phyloP scores from a whole-genome alignment of 2,888 invertebrate genomes.

The Pollenia labialis region DNA sequence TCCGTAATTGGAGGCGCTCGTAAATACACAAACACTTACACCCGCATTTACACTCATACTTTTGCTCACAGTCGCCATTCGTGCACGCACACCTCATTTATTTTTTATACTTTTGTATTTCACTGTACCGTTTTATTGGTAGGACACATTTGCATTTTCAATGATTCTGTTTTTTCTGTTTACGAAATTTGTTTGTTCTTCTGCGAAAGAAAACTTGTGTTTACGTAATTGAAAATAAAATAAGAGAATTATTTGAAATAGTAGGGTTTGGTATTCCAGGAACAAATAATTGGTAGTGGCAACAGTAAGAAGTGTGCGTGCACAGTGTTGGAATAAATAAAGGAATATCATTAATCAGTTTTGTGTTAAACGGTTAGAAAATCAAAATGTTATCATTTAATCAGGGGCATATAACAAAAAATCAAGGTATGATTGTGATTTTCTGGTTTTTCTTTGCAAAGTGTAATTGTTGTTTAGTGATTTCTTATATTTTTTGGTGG shows the following conservation, averaged over 20 bases:
- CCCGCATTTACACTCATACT: background rate
- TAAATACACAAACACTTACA: slow-evolving; percentile 34
- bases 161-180: slow-evolving; percentile 47
- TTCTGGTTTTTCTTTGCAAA: too few relatives aligned
- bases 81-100: slow-evolving; percentile 24
- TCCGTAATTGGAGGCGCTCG: slow-evolving; percentile 71
- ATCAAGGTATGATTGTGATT: too few relatives aligned
- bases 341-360: too few relatives aligned
- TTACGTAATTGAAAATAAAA: slow-evolving; percentile 38
- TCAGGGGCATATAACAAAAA: too few relatives aligned
- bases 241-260: slow-evolving; percentile 48
- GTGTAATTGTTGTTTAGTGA: too few relatives aligned
- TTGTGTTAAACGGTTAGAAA: too few relatives aligned
- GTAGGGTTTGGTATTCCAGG: background rate
- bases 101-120: slow-evolving; percentile 19
- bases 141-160: slow-evolving; percentile 64
- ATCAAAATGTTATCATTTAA: too few relatives aligned
- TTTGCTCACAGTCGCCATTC: slow-evolving; percentile 7
- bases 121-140: slow-evolving; percentile 6
- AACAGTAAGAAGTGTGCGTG: background rate
- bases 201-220: slow-evolving; percentile 32
- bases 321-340: too few relatives aligned
- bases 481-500: too few relatives aligned
- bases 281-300: background rate
- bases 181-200: slow-evolving; percentile 48